phyloP scores from a whole-genome alignment of 2,113 vertebrate species.

The Kryptolebias marmoratus region DNA sequence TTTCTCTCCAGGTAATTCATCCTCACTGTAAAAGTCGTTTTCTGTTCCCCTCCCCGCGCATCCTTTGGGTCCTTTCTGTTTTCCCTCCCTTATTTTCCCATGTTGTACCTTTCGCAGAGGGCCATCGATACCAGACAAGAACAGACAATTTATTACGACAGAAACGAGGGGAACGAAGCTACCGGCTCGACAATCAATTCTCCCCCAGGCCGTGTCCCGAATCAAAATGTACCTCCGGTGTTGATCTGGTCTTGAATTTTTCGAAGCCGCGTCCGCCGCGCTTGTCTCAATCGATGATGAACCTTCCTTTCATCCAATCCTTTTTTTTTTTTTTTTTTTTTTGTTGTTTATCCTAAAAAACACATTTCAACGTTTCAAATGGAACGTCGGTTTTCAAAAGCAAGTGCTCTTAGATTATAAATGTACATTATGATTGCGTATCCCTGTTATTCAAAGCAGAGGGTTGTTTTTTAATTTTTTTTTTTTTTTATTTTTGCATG shows the following conservation, averaged over 20 bases:
- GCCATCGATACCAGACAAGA: slow-evolving; percentile 64
- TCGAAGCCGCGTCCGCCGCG: not conserved
- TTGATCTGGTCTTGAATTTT: slow-evolving; percentile 62
- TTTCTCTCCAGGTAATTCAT: slow-evolving; percentile 40
- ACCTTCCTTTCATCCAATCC: slow-evolving; percentile 11
- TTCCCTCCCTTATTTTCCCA: slow-evolving; percentile 37
- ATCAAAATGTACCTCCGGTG: slow-evolving; percentile 65
- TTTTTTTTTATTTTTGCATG: not conserved
- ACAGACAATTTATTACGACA: slow-evolving; percentile 66
- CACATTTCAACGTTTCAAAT: not conserved
- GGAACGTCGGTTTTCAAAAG: not conserved
- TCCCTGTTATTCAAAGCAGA: no score
- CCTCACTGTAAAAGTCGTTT: slow-evolving; percentile 27
- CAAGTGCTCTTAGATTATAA: not conserved
- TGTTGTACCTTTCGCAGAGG: slow-evolving; percentile 40
- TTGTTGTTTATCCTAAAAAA: slow-evolving; percentile 4
- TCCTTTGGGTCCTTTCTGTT: slow-evolving; percentile 49
- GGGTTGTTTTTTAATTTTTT: no score
- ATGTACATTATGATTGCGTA: not conserved
- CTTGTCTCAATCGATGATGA: slow-evolving; percentile 34
- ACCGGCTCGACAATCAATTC: slow-evolving; percentile 72
- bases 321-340: not conserved
- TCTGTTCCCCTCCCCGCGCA: slow-evolving; percentile 23
- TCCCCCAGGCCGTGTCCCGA: slow-evolving; percentile 44
- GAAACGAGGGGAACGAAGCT: slow-evolving; percentile 59